phyloP scores from a whole-genome alignment of 2,888 invertebrate species.

The Tinea pellionella region DNA sequence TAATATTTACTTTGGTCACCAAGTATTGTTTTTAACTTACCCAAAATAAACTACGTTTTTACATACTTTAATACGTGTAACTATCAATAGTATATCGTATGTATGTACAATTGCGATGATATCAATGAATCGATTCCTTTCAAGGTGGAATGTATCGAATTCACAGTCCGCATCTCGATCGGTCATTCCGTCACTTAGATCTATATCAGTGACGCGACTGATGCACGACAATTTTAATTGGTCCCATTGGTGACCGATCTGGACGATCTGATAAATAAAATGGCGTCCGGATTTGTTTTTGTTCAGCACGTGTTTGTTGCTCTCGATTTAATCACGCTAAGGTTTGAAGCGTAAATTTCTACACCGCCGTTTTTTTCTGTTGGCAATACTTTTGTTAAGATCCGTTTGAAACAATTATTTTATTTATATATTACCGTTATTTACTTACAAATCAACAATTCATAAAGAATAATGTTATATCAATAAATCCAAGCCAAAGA shows the following conservation, averaged over 20 bases:
- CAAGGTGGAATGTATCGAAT: conserved; percentile 10
- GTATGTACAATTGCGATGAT: background rate
- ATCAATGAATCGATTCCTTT: conserved; percentile 4
- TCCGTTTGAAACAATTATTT: too few species aligned
- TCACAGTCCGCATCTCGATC: conserved; percentile 11
- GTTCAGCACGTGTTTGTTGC: conserved; percentile 14
- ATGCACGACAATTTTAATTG: conserved; percentile 70
- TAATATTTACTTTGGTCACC: too few species aligned
- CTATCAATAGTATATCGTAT: background rate
- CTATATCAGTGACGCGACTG: conserved; percentile 47
- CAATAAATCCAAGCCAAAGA: too few species aligned
- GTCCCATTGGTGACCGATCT: conserved; percentile 25
- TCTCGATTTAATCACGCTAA: background rate
- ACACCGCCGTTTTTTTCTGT: background rate
- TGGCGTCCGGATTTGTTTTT: conserved; percentile 15
- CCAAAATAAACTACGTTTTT: too few species aligned
- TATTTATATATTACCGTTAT: too few species aligned
- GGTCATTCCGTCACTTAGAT: conserved; percentile 14
- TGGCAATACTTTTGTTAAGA: background rate
- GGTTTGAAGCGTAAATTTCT: background rate
- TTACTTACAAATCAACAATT: too few species aligned
- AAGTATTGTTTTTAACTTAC: too few species aligned
- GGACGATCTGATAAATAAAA: conserved; percentile 14
- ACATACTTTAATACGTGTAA: too few species aligned
- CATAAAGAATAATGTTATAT: too few species aligned